phyloP scores from a whole-genome alignment of 2,797 vertebrate species.

The Pseudochirops cupreus region DNA sequence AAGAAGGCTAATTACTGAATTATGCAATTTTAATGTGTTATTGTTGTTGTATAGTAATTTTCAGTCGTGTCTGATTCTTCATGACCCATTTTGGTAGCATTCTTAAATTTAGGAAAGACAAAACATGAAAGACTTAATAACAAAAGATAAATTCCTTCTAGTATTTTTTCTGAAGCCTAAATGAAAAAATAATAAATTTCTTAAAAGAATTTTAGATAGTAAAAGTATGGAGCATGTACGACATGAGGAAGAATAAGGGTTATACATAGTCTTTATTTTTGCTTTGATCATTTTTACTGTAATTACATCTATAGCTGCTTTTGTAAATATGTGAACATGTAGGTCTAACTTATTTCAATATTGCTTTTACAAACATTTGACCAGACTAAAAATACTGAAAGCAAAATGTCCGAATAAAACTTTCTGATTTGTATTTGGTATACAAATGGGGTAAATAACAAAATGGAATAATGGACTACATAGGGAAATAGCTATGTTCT shows the following conservation, averaged over 20 bases:
- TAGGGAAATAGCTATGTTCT: neutral
- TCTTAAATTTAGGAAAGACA: neutral
- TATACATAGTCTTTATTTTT: conserved; percentile 13
- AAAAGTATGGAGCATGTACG: neutral
- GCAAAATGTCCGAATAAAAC: conserved; percentile 64
- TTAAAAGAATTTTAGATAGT: conserved; percentile 34
- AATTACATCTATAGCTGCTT: conserved; percentile 14
- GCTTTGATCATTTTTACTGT: conserved; percentile 17
- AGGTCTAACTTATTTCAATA: neutral
- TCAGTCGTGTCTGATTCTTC: no score
- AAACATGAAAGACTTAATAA: neutral
- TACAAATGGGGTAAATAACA: neutral
- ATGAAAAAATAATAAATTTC: conserved; percentile 15
- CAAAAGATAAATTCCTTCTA: neutral
- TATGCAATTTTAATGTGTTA: neutral
- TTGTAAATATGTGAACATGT: neutral
- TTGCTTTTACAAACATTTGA: conserved; percentile 14
- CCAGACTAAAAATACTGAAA: neutral
- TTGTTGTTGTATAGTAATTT: no score
- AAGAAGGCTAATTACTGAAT: conserved; percentile 22
- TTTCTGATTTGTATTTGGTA: neutral
- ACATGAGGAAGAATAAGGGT: neutral
- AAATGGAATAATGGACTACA: neutral
- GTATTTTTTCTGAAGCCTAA: neutral
- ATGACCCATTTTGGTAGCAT: neutral